Evolutionary conservation across 1,140 invertebrate species (phyloP), one percentile per base, ranked within the genome.

Genomic region (Drosophila prosaltans): DNA sequence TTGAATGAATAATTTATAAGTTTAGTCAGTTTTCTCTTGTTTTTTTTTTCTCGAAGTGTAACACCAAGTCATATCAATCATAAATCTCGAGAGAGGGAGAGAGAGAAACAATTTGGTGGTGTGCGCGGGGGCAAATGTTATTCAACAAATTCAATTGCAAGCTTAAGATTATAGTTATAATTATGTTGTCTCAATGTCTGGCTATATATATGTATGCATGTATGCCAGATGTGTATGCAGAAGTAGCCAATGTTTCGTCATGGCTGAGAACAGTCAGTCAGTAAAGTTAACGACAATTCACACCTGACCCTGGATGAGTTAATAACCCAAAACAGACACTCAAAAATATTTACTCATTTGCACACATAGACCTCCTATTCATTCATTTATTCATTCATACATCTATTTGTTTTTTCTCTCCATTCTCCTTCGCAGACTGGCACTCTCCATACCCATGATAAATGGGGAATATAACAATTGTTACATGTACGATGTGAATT

Each of bases 401-500:
- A 54, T 57, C 4, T 4, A 30, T 30, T 3, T 41, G 60, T 69
- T 40, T 32, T 8, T 69, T 32, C 28, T 8, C 28, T 41, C 32
- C 39, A 30, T 48, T 66, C 5, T 11, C 39, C 5, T 32, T 32
- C 59, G 30, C 59, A 91, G 90, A 85, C 62, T 91, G 72, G 90
- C 90, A 1, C 82, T 96, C 63, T 94, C 95, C 1, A 96, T 96
- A 81, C 95, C 95, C 3, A 81, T 93, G 24, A 93, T 93, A 41
- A 93, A 92, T 4, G 94, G 94, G 0, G 93, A 93, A 11, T 93
- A 93, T 68, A 94, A 93, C 67, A 95, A 93, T 59, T 97, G 97
- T 82, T 91, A 82, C 1, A 95, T 96, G 94, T 97, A 96, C 90
- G 94, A 94, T 67, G 93, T 96, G 1, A 96, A 97, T 91, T 96